Evolutionary conservation across 2,113 vertebrate species (phyloP), one percentile per base, ranked within the genome.

Genomic region (Neolamprologus kungweensis): DNA sequence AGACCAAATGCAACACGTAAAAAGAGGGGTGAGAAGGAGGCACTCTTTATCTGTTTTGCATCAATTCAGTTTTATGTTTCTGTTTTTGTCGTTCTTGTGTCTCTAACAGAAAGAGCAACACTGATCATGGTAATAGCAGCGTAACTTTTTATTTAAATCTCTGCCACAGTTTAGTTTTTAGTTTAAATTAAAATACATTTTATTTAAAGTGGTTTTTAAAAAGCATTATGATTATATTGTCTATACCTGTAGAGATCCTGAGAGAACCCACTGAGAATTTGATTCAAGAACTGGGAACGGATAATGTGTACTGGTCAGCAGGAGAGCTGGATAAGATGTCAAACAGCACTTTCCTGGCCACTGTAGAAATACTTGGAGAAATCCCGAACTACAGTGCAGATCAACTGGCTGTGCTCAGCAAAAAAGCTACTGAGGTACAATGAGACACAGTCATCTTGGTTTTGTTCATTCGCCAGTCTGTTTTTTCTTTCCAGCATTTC

Each of bases 381-480:
- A n/a, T 96, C 21, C 1, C 17, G 2, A 57, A 75, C 86, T 97
- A 84, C 71, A 92, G 4, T 7, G 14, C 16, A 19, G 81, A 94
- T 1, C 95, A 96, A 40, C 93, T 96, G 54, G 23, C 26, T 2
- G 89, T 75, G 6, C 93, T 97, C 16, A 11, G 2, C 5, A 11
- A 63, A 50, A 96, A 95, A 86, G 89, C 88, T 19, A 9, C n/a
- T 7, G 14, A 94, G 96, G 96, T 96, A 93, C 10, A 78, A 6
- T 37, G 7, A 68, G 21, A 63, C 10, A 19, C 45, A 19, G 16
- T 51, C 45, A 13, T 78, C 28, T 51, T 33, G 45, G 73, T 33
- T 51, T 31, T 5, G 4, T 31, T 78, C 26, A 31, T 51, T 78
- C 6, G 0, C 37, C 65, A 45, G 21, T 23, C 21, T 37, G 33